Evolutionary conservation across 1,140 invertebrate genomes (phyloP), one percentile per base, ranked within the genome.

Genomic region (Aporrectodea caliginosa): DNA sequence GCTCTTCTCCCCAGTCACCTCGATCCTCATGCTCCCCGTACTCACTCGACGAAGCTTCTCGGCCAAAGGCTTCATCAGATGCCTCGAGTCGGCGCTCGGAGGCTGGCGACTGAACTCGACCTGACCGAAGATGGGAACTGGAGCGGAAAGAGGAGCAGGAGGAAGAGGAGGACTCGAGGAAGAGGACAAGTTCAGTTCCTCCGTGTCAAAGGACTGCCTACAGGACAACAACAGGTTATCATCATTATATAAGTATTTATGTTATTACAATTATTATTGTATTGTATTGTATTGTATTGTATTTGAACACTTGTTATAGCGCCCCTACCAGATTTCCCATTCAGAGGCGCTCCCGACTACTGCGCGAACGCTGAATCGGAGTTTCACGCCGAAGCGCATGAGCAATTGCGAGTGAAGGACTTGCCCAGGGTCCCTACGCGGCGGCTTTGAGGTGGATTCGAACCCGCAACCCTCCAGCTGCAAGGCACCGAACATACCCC

Each of bases 1-100:
- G n/a, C 27, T 70, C 71, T 77, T 74, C 22, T 76, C 81, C 33
- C 82, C 81, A 0, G 81, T 78, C 86, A 85, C 80, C 70, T 88
- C 87, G 22, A 82, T 84, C 72, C 85, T 84, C 83, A 88, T 88
- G 80, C 86, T 86, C 16, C 87, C 86, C 1, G 88, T 87, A 82
- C 88, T 89, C 71, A 90, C 88, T 43, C 88, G 84, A 0, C 88
- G 81, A 32, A 84, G 69, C 70, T 86, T 86, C 70, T 88, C 86
- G 14, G 84, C 83, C 27, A 84, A 81, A 1, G 87, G 87, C 80
- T 88, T 88, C 72, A 86, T 83, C n/a, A 87, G 77, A 72, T 79
- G 82, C 27, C 82, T 84, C 12, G 82, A 78, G 79, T 86, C 84
- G n/a, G n/a, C n/a, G 16, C 81, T 74, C 35, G 82, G 82, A 6